Percentiles rank a stretch among this genome's conserved stretches.
phyloP scores from a whole-genome alignment of 2,113 vertebrate genomes.

The Spermophilus dauricus region DNA sequence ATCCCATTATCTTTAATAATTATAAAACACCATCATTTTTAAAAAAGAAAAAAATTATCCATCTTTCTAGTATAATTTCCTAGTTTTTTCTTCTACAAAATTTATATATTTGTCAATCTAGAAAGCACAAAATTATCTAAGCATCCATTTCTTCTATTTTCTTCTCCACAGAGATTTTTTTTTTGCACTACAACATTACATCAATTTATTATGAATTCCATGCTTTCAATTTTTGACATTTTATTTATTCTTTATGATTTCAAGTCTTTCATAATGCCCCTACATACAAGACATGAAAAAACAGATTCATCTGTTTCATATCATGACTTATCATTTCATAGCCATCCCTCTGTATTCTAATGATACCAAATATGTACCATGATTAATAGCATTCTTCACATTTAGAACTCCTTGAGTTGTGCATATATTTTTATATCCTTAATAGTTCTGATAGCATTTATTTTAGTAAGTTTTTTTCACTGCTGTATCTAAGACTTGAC shows the following conservation, averaged over 20 bases:
- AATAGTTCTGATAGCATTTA: not conserved
- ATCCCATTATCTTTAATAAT: too few species aligned
- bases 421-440: not conserved
- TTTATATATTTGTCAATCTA: not conserved
- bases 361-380: not conserved
- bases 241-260: not conserved
- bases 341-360: not conserved
- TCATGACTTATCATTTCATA: not conserved
- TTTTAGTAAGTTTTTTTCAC: too few species aligned
- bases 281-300: not conserved
- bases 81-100: not conserved
- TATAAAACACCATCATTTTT: too few species aligned
- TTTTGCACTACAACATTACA: not conserved
- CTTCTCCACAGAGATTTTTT: not conserved
- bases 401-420: not conserved
- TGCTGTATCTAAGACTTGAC: too few species aligned
- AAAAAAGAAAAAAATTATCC: not conserved
- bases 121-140: not conserved
- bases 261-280: not conserved
- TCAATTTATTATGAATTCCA: not conserved
- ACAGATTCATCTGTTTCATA: not conserved
- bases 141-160: not conserved
- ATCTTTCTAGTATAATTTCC: not conserved
- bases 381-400: not conserved
- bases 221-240: not conserved